Conservation (phyloP, 2,888 invertebrate genomes). For the Sinohyriopsis cumingii region DNA sequence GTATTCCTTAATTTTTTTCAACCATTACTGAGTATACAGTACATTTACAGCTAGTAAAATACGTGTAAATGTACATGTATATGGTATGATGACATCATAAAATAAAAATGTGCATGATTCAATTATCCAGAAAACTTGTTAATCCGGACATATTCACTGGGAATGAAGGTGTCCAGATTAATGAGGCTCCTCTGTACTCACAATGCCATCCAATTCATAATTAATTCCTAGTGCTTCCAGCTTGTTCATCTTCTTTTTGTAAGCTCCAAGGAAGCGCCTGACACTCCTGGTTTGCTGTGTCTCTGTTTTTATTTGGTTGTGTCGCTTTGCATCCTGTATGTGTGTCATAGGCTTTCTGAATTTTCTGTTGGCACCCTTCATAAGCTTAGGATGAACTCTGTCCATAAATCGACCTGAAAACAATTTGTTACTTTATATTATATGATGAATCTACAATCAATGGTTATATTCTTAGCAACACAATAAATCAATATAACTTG, state of each 20-base stretch:
- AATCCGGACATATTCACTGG: too few relatives aligned
- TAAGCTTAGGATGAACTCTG: slow-evolving; percentile 54
- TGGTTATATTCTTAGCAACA: too few relatives aligned
- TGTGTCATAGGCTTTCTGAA: slow-evolving; percentile 33
- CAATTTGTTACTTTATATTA: neutral
- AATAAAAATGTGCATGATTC: too few relatives aligned
- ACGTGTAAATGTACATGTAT: too few relatives aligned
- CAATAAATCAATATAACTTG: too few relatives aligned
- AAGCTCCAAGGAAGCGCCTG: slow-evolving; percentile 20
- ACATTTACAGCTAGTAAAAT: too few relatives aligned
- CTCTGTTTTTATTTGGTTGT: slow-evolving; percentile 41
- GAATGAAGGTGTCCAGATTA: too few relatives aligned
- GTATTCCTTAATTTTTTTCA: too few relatives aligned
- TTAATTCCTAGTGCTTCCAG: slow-evolving; percentile 39
- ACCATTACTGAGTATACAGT: too few relatives aligned
- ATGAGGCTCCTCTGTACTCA: slow-evolving; percentile 12
- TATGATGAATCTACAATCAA: too few relatives aligned
- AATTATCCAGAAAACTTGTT: too few relatives aligned
- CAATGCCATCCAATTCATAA: slow-evolving; percentile 24
- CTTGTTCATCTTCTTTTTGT: slow-evolving; percentile 26
- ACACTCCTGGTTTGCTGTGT: slow-evolving; percentile 21
- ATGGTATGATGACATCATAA: too few relatives aligned
- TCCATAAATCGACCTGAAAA: slow-evolving; percentile 54
- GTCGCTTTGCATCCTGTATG: slow-evolving; percentile 21
- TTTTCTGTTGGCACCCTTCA: slow-evolving; percentile 39